Conservation (phyloP, 1,140 invertebrate species). For the Delia radicum region DNA sequence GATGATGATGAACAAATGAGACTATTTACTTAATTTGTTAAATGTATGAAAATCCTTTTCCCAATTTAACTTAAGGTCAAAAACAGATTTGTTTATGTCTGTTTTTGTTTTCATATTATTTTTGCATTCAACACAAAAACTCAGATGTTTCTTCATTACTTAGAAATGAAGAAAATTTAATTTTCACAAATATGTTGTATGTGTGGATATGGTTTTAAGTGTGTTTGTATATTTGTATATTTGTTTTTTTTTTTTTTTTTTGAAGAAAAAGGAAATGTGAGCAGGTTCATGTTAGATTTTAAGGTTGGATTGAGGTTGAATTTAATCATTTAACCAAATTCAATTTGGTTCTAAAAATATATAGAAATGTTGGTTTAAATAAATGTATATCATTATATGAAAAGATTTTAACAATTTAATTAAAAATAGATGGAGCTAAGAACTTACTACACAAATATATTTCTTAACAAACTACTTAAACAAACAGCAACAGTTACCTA, state of each 20-base stretch:
- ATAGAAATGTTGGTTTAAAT: too few species aligned
- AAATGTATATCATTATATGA: too few species aligned
- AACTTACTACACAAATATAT: too few species aligned
- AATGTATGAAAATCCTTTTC: conserved; percentile 22
- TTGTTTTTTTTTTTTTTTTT: not conserved
- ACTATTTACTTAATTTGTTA: conserved; percentile 23
- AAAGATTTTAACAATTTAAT: too few species aligned
- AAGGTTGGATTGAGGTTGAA: conserved; percentile 13
- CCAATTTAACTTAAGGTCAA: conserved; percentile 22
- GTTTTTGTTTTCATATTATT: not conserved
- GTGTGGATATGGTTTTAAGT: too few species aligned
- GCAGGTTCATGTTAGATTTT: conserved; percentile 7
- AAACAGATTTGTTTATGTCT: conserved; percentile 23
- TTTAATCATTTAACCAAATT: conserved; percentile 13
- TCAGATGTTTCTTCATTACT: not conserved
- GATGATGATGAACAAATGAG: conserved; percentile 15
- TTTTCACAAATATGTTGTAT: too few species aligned
- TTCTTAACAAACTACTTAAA: too few species aligned
- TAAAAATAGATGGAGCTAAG: too few species aligned
- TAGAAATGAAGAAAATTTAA: not conserved
- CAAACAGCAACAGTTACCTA: too few species aligned
- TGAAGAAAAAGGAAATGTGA: not conserved
- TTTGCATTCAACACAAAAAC: not conserved
- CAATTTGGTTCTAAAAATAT: too few species aligned
- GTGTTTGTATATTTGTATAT: not conserved